A percentile compares a stretch with the other conserved stretches of the same genome.
Evolutionary conservation across 92 coral and sea anemone species (phyloP).

Genomic region (Phenganax marumi): DNA sequence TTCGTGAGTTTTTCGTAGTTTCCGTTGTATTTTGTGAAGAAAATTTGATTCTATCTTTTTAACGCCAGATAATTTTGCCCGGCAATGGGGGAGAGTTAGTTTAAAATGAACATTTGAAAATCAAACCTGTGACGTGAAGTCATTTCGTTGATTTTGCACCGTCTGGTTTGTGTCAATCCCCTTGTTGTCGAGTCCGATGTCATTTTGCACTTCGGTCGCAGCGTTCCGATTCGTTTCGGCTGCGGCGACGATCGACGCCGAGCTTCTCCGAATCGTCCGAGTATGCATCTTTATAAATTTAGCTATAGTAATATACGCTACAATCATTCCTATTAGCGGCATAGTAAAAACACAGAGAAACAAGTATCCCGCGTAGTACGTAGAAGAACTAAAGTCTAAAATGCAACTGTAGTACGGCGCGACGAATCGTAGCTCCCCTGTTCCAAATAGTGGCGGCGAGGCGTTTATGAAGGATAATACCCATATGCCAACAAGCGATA

Average conservation of each 20-base stretch:
- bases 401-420: slow-evolving; percentile 59
- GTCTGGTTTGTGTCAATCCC: not conserved
- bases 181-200: not conserved
- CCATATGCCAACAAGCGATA: slow-evolving; percentile 61
- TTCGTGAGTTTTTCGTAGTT: no score
- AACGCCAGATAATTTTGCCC: no score
- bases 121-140: not conserved
- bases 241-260: not conserved
- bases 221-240: slow-evolving; percentile 12
- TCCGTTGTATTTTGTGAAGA: not conserved
- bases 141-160: not conserved
- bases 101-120: not conserved
- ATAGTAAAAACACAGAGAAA: slow-evolving; percentile 57
- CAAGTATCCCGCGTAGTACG: slow-evolving; percentile 49
- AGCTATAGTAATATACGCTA: slow-evolving; percentile 56
- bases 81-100: no score
- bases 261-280: slow-evolving; percentile 3
- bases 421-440: slow-evolving; percentile 56
- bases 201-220: slow-evolving; percentile 28
- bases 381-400: slow-evolving; percentile 58
- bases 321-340: slow-evolving; percentile 65
- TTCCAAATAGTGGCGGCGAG: slow-evolving; percentile 65
- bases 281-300: slow-evolving; percentile 62
- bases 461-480: slow-evolving; percentile 42
- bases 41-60: not conserved